These are phyloP conservation scores for Clarias magur DNA, from an alignment of 2,113 vertebrate genomes.

Conservation along the genomic window DNA sequence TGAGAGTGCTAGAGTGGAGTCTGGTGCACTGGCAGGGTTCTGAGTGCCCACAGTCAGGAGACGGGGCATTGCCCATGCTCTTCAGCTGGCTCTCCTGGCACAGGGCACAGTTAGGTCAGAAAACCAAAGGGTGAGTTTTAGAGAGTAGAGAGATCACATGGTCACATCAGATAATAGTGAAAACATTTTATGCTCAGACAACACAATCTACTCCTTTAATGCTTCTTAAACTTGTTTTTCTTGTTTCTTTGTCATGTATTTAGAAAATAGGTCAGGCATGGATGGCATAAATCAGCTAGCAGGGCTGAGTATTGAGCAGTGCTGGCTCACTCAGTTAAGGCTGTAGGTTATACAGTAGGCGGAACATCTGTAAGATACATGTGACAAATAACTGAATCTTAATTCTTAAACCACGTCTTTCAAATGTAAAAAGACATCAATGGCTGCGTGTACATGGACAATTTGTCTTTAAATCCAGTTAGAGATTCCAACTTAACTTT, in stretches of 20 bases:
- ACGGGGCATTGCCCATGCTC: slow-evolving; percentile 52
- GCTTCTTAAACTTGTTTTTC: neutral
- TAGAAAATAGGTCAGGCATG: neutral
- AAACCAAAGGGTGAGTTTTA: slow-evolving; percentile 15
- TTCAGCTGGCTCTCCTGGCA: slow-evolving; percentile 66
- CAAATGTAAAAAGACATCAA: neutral
- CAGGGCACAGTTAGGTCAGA: slow-evolving; percentile 25
- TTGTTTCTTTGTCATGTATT: neutral
- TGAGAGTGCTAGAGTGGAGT: slow-evolving; percentile 24
- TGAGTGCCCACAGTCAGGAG: slow-evolving; percentile 54
- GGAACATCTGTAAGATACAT: too few relatives aligned
- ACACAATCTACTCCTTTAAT: neutral
- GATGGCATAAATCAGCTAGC: neutral
- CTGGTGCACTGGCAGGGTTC: slow-evolving; percentile 59
- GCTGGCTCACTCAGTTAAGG: too few relatives aligned
- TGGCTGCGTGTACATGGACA: too few relatives aligned
- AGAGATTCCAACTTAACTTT: too few relatives aligned
- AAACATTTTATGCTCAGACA: neutral
- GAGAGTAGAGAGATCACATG: neutral
- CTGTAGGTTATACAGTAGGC: too few relatives aligned
- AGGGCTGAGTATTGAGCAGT: neutral
- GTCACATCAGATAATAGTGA: neutral
- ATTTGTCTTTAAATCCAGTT: too few relatives aligned
- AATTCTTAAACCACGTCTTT: neutral
- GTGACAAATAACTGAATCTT: too few relatives aligned